phyloP scores from a whole-genome alignment of 2,888 invertebrate species.

The Andrena bicolor region DNA sequence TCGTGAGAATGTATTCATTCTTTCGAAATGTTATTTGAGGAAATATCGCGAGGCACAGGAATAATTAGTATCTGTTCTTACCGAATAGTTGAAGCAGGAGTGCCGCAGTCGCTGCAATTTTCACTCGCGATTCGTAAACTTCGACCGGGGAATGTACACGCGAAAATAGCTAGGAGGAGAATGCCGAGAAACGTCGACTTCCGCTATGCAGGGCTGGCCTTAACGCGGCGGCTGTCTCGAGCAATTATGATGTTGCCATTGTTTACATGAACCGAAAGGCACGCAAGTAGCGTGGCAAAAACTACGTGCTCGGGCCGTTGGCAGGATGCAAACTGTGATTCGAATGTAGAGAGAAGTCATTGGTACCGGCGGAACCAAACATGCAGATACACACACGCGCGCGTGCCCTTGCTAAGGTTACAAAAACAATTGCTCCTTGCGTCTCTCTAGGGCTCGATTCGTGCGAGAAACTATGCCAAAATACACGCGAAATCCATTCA shows the following conservation, averaged over 20 bases:
- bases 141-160: neutral
- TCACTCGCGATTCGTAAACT: neutral
- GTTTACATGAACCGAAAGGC: slow-evolving; percentile 63
- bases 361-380: slow-evolving; percentile 43
- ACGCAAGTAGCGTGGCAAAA: slow-evolving; percentile 51
- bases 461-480: slow-evolving; percentile 1
- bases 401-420: slow-evolving; percentile 41
- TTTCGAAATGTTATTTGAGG: too few relatives aligned
- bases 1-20: too few relatives aligned
- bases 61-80: neutral
- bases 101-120: neutral
- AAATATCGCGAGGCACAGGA: neutral
- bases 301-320: slow-evolving; percentile 58
- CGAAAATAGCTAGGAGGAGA: slow-evolving; percentile 1
- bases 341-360: slow-evolving; percentile 61
- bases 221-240: slow-evolving; percentile 19
- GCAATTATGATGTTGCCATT: slow-evolving; percentile 46
- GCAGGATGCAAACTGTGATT: slow-evolving; percentile 57
- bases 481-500: slow-evolving; percentile 29
- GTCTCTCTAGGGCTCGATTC: slow-evolving; percentile 27
- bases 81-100: neutral
- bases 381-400: slow-evolving; percentile 64
- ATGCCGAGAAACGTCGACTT: neutral
- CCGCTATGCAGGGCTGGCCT: slow-evolving; percentile 37
- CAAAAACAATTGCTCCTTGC: slow-evolving; percentile 41